Conservation (phyloP, 2,888 invertebrate species). For the Alitta virens region DNA sequence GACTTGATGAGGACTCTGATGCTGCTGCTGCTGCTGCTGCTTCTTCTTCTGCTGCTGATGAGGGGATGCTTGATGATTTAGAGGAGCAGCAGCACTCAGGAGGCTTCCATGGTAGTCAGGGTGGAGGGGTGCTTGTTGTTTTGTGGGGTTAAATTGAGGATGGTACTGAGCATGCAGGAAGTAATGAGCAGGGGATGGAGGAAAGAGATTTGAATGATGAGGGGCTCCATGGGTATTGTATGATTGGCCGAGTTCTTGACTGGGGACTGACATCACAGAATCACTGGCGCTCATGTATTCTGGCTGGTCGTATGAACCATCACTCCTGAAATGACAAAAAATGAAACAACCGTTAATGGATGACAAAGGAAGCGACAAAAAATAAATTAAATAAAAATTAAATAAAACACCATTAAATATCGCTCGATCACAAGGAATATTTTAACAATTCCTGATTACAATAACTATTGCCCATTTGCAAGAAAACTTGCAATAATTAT, state of each 20-base stretch:
- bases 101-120: too few relatives aligned
- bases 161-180: neutral
- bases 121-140: neutral
- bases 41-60: neutral
- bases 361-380: too few relatives aligned
- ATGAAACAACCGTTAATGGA: too few relatives aligned
- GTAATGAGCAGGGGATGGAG: neutral
- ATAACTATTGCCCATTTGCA: too few relatives aligned
- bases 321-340: constrained; percentile 3
- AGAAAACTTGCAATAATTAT: too few relatives aligned
- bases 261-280: constrained; percentile 12
- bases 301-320: constrained; percentile 7
- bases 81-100: too few relatives aligned
- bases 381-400: too few relatives aligned
- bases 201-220: neutral
- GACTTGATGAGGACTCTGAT: too few relatives aligned
- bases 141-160: neutral
- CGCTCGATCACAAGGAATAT: too few relatives aligned
- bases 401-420: too few relatives aligned
- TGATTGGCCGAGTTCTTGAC: neutral
- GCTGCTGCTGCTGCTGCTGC: neutral
- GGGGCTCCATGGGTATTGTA: neutral
- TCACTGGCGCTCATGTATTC: constrained; percentile 5
- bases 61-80: neutral
- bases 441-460: too few relatives aligned